These are phyloP conservation scores for Thereva unica DNA, from an alignment of 2,888 invertebrate species.

Conservation along the genomic window DNA sequence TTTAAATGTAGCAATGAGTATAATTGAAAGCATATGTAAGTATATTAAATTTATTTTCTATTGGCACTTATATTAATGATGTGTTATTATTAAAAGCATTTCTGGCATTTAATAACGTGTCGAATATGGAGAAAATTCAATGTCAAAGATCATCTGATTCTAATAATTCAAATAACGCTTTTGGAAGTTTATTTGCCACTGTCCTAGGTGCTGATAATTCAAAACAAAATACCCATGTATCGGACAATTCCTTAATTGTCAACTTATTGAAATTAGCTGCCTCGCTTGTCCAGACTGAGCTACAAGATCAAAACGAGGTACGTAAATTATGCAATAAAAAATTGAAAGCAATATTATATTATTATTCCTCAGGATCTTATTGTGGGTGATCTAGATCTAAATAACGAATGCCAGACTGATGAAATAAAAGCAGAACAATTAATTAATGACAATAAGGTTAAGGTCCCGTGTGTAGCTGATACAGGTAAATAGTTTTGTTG, in stretches of 20 bases:
- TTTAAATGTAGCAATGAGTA: conserved; percentile 71
- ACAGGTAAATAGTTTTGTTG: conserved; percentile 60
- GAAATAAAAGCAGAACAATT: conserved; percentile 79
- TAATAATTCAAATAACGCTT: conserved; percentile 62
- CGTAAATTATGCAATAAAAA: conserved; percentile 35
- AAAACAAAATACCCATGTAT: conserved; percentile 68
- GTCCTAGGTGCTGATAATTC: conserved; percentile 67
- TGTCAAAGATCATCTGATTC: conserved; percentile 62
- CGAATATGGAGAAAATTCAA: conserved; percentile 62
- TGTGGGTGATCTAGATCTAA: conserved; percentile 58
- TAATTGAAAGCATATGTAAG: conserved; percentile 73
- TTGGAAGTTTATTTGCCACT: conserved; percentile 77
- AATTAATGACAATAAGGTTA: conserved; percentile 59
- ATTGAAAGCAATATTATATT: neutral
- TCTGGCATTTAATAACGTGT: conserved; percentile 62
- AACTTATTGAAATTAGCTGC: conserved; percentile 71
- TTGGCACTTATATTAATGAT: neutral
- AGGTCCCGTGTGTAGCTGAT: conserved; percentile 74
- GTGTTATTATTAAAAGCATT: conserved; percentile 51
- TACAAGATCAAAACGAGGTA: conserved; percentile 60
- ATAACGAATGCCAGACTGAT: conserved; percentile 71
- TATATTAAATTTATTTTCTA: conserved; percentile 41
- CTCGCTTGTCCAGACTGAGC: conserved; percentile 66
- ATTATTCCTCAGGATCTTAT: conserved; percentile 51
- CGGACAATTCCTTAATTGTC: conserved; percentile 72